Percentiles rank a stretch among this genome's conserved stretches.
Evolutionary conservation across 2,888 invertebrate genomes (phyloP).

Genomic region (Neocrepidodera transversa): DNA sequence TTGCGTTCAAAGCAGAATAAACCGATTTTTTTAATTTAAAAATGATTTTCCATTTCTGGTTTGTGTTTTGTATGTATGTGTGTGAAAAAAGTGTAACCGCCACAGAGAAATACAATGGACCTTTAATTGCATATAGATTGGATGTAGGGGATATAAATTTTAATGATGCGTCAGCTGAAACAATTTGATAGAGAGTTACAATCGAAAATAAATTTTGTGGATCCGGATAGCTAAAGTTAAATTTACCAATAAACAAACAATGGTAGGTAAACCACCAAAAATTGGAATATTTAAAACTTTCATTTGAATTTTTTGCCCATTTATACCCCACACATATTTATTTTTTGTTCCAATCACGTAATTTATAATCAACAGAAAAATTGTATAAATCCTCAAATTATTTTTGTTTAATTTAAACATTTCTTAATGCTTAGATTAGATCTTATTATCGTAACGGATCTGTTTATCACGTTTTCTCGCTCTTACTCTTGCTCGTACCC

Average conservation of each 20-base stretch:
- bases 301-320: too few relatives aligned
- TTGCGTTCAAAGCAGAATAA: background rate
- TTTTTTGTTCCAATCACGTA: too few relatives aligned
- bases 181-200: background rate
- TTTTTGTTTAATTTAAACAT: too few relatives aligned
- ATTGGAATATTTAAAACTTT: too few relatives aligned
- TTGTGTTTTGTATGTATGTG: background rate
- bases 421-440: too few relatives aligned
- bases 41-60: background rate
- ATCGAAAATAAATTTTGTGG: background rate
- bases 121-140: constrained; percentile 3
- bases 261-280: too few relatives aligned
- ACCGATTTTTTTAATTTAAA: background rate
- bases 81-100: background rate
- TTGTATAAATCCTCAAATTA: too few relatives aligned
- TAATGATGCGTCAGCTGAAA: background rate
- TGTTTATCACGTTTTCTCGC: too few relatives aligned
- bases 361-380: too few relatives aligned
- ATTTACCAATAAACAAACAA: background rate
- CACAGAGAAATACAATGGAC: background rate
- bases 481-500: too few relatives aligned
- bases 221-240: background rate
- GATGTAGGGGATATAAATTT: background rate
- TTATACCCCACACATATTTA: too few relatives aligned
- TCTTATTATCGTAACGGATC: too few relatives aligned